Evolutionary conservation across 2,113 vertebrate species (phyloP), one percentile per base, ranked within the genome.

Genomic region (Mobula hypostoma): DNA sequence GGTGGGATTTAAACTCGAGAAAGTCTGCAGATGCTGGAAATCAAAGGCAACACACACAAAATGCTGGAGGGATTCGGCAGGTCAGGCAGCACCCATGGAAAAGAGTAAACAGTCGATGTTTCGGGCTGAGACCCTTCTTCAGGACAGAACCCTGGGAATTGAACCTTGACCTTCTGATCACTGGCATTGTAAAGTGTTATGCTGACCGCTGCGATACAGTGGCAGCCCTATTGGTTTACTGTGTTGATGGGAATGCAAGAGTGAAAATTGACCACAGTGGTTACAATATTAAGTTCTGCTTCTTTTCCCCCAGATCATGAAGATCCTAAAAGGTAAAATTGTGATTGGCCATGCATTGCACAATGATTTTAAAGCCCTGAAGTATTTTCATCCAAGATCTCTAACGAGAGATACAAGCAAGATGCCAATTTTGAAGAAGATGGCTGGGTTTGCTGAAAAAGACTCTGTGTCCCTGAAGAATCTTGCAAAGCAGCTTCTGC

Each of bases 331-430:
- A 95, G 97, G 97, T 94, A 99, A 98, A 95, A 96, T 98, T 76
- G 97, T 99, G 14, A 97, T 99, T 85, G 99, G 99, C 0, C 99
- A 99, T 0, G 97, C 98, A 0, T 56, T 99, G 90, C 97, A 97
- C 95, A 97, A 99, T 0, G 99, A 99, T 96, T 99, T 99, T 95
- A 96, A 95, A 94, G 98, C 94, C 19, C 95, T 99, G 95, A 97
- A 97, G 94, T 96, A 98, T 40, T 70, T 95, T 24, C 97, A 98
- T 74, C 98, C 98, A 0, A 94, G 94, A 94, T 96, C 97, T 94
- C 97, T 97, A 96, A 97, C 97, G 48, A 96, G 99, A 32, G 99
- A 99, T 96, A 99, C 98, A 2, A 96, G 97, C 7, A 94, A 83
- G 0, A 97, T 97, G 0, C 96, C 94, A 0, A 72, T 95, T 36